These are phyloP conservation scores for Pristionchus maxplancki DNA, from an alignment of 2,888 invertebrate genomes.

Conservation along the genomic window DNA sequence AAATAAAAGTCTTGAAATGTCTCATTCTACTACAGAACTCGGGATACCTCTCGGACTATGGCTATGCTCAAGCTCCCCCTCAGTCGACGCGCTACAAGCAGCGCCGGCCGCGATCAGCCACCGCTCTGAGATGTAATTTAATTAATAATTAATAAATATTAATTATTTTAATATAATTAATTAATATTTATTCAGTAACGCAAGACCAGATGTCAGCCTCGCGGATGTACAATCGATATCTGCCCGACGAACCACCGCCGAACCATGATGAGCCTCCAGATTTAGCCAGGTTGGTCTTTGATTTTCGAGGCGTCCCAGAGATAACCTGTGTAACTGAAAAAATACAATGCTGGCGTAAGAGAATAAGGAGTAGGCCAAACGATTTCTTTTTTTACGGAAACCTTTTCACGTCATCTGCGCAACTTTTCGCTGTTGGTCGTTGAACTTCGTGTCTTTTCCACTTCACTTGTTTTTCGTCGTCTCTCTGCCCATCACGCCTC, in stretches of 20 bases:
- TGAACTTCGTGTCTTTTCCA: background rate
- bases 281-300: slow-evolving; percentile 16
- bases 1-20: background rate
- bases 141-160: background rate
- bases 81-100: slow-evolving; percentile 60
- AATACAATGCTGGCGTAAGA: too few relatives aligned
- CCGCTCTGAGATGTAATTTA: slow-evolving; percentile 66
- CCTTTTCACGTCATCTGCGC: too few relatives aligned
- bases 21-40: slow-evolving; percentile 54
- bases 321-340: too few relatives aligned
- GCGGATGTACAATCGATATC: slow-evolving; percentile 54
- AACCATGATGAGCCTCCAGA: slow-evolving; percentile 47
- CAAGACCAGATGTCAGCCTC: slow-evolving; percentile 64
- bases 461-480: background rate
- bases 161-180: background rate
- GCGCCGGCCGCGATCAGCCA: slow-evolving; percentile 67
- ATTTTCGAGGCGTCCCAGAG: too few relatives aligned
- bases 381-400: background rate
- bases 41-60: slow-evolving; percentile 69
- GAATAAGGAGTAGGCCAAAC: too few relatives aligned
- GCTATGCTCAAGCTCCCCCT: slow-evolving; percentile 59
- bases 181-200: slow-evolving; percentile 59
- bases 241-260: slow-evolving; percentile 46
- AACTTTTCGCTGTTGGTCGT: background rate
- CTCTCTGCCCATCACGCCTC: background rate